phyloP scores from a whole-genome alignment of 1,140 invertebrate species.

The Paralvinella palmiformis region DNA sequence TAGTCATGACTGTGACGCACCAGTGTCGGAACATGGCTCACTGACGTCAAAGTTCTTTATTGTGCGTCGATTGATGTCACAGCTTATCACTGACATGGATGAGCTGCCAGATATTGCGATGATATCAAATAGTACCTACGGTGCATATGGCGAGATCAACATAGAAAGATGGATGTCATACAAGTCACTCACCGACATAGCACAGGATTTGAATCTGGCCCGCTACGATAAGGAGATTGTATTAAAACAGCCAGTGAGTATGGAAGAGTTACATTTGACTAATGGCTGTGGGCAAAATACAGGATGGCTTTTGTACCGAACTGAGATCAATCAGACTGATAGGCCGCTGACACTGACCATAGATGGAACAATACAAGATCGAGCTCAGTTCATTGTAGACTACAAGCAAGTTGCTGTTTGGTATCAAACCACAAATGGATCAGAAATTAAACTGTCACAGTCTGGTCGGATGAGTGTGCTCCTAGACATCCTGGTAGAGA shows the following conservation, averaged over 20 bases:
- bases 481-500: slow-evolving; percentile 55
- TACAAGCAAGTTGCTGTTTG: background rate
- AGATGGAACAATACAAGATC: background rate
- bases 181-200: background rate
- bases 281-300: background rate
- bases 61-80: slow-evolving; percentile 28
- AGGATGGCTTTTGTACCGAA: background rate
- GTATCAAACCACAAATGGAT: background rate
- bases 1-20: slow-evolving; percentile 33
- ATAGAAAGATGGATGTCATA: background rate
- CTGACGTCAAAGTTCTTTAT: slow-evolving; percentile 33
- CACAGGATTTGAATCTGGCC: background rate
- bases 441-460: background rate
- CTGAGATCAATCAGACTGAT: background rate
- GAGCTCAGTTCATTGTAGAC: background rate
- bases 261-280: background rate
- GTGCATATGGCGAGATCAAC: background rate
- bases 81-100: background rate
- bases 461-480: background rate
- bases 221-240: background rate
- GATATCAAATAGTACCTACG: background rate
- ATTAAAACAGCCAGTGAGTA: too few relatives aligned
- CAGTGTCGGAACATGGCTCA: slow-evolving; percentile 46
- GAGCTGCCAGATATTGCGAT: background rate
- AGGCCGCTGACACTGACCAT: background rate